A percentile compares a stretch with the other conserved stretches of the same genome.
Conservation (phyloP, 1,140 invertebrate species). For the Drosophila baimaii region DNA sequence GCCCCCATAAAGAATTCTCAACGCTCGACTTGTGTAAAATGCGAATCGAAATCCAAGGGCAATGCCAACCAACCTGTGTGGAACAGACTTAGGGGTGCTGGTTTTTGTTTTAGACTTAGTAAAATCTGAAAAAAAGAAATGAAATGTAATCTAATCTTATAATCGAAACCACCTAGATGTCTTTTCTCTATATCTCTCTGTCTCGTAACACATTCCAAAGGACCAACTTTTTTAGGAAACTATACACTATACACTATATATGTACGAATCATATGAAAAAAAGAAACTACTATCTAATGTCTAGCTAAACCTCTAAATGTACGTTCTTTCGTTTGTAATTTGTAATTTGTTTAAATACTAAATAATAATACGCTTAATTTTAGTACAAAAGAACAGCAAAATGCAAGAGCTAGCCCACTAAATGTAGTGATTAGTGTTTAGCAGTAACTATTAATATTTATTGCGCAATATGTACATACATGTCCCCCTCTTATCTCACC, state of each 20-base stretch:
- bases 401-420: slow-evolving; percentile 68
- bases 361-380: slow-evolving; percentile 77
- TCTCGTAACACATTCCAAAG: slow-evolving; percentile 77
- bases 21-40: slow-evolving; percentile 13
- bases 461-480: slow-evolving; percentile 52
- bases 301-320: slow-evolving; percentile 35
- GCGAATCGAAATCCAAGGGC: slow-evolving; percentile 34
- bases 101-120: slow-evolving; percentile 17
- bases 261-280: slow-evolving; percentile 1
- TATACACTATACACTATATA: slow-evolving; percentile 8
- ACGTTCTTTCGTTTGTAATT: slow-evolving; percentile 30
- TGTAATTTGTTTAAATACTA: slow-evolving; percentile 32
- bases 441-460: slow-evolving; percentile 47
- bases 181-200: slow-evolving; percentile 43
- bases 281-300: slow-evolving; percentile 18
- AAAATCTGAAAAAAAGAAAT: too few species aligned
- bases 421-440: slow-evolving; percentile 62
- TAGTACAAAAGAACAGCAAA: slow-evolving; percentile 68
- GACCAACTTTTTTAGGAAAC: slow-evolving; percentile 56
- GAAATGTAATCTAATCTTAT: slow-evolving; percentile 34
- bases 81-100: slow-evolving; percentile 19
- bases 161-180: slow-evolving; percentile 59
- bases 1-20: slow-evolving; percentile 4
- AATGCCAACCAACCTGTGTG: slow-evolving; percentile 35
- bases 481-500: slow-evolving; percentile 6